Base-by-base conservation (phyloP, 1,140 invertebrate species). In the Pseudomyrmex cubaensis region DNA sequence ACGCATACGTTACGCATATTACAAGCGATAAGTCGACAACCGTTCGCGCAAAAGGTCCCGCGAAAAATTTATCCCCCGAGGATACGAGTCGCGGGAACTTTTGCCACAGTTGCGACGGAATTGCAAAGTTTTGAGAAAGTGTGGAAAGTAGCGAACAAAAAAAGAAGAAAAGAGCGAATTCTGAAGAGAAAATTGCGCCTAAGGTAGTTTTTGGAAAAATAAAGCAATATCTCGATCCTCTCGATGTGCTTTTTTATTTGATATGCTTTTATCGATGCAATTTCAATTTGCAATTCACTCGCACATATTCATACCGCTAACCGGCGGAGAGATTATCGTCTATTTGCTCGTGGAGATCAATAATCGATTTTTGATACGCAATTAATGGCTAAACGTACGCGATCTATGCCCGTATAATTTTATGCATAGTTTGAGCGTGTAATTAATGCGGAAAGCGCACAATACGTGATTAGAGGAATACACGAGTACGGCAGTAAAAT, bases 281-380 rank as follows among this genome's bases (percentile, higher is more conserved):
- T 52, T 52, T 2, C 22, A 67, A 69, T 54, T 46, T 44, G 7
- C 46, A 9, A 59, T 70, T 25, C 17, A 20, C 50, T 57, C 35
- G 35, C 35, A 10, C 54, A 13, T 8, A 44, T 22, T 69, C 20
- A 57, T 70, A 69, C 20, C 63, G 15, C 64, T 1, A 46, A 56
- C 10, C 17, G 5, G 35, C 35, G 8, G 4, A 44, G 12, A 54
- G 52, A 78, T 78, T 54, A 78, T 69, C 25, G 7, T 12, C 12
- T 17, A 72, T 48, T 80, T 70, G 44, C 54, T 3, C 35, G 5
- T 17, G 20, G 13, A 0, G 69, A 80, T 70, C 44, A 50, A 12
- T 72, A 80, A 80, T 80, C 54, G 46, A 80, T 80, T 80, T 72
- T 80, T 59, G 46, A 80, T 80, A 80, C n/a, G 22, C 54, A 15